Evolutionary conservation across 2,888 invertebrate genomes (phyloP).

Genomic region (Aleiodes testaceus): DNA sequence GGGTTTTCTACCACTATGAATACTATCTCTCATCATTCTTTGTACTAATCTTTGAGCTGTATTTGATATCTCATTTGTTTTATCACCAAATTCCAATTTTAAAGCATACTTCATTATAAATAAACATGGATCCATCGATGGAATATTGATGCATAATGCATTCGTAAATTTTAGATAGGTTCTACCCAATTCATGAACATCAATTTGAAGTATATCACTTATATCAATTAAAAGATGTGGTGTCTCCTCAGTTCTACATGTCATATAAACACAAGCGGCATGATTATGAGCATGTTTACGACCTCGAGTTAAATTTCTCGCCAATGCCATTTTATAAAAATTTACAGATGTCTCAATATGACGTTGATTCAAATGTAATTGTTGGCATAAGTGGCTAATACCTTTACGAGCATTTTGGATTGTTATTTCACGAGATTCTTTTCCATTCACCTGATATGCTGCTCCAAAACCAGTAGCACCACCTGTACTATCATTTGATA

Average conservation of each 20-base stretch:
- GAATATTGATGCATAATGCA: conserved; percentile 91
- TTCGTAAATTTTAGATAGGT: conserved; percentile 92
- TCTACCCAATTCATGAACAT: conserved; percentile 95
- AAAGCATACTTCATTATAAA: conserved; percentile 97
- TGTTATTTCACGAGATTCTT: conserved; percentile 95
- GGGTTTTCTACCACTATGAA: conserved; percentile 96
- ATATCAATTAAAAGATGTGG: conserved; percentile 97
- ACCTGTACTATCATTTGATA: conserved; percentile 90
- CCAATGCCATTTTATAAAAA: conserved; percentile 93
- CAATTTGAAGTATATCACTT: conserved; percentile 97
- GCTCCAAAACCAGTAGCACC: conserved; percentile 87
- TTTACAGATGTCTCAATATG: conserved; percentile 95
- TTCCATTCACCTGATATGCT: conserved; percentile 86
- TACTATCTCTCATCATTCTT: conserved; percentile 98
- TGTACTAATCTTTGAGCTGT: conserved; percentile 95
- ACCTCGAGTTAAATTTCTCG: conserved; percentile 90
- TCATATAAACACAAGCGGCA: conserved; percentile 98
- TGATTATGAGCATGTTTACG: conserved; percentile 92
- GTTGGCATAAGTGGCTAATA: conserved; percentile 89
- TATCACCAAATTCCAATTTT: conserved; percentile 91
- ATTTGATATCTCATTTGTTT: conserved; percentile 95
- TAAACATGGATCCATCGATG: conserved; percentile 94
- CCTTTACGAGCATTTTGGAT: conserved; percentile 89
- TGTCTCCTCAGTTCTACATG: conserved; percentile 95
- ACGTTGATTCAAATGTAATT: conserved; percentile 89